phyloP scores from a whole-genome alignment of 2,113 vertebrate species.

The Campylorhamphus procurvoides region DNA sequence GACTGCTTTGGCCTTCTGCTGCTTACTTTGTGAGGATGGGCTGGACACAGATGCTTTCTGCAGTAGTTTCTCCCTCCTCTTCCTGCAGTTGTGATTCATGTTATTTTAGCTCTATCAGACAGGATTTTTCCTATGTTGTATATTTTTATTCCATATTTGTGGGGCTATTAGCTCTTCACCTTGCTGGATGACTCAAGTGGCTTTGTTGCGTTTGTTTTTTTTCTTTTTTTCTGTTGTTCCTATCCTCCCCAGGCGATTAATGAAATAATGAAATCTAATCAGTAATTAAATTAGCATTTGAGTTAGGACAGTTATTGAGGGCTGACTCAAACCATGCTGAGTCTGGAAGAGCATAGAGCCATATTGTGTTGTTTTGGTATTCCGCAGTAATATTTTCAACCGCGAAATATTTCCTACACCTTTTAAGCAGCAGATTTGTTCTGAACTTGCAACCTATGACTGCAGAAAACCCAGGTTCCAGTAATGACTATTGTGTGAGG shows the following conservation, averaged over 20 bases:
- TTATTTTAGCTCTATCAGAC: not conserved
- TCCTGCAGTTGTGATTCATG: not conserved
- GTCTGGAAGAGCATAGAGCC: not conserved
- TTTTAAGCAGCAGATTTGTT: not conserved
- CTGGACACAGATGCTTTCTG: not conserved
- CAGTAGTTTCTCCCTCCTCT: not conserved
- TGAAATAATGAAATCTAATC: not conserved
- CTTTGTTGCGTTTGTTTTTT: not conserved
- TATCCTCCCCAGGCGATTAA: not conserved
- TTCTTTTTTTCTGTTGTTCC: too few species aligned
- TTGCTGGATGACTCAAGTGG: not conserved
- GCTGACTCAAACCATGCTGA: not conserved
- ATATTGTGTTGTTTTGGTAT: not conserved
- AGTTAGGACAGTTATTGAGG: not conserved
- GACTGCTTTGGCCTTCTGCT: not conserved
- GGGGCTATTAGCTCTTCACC: not conserved
- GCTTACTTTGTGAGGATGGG: not conserved
- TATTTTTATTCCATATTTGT: not conserved
- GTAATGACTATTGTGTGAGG: not conserved
- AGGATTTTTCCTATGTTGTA: not conserved
- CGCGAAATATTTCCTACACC: not conserved
- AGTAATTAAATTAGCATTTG: not conserved
- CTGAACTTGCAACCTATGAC: not conserved
- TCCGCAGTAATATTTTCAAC: not conserved
- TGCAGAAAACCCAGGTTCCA: not conserved